A percentile compares a stretch with the other conserved stretches of the same genome.
These are phyloP conservation scores for Luehdorfia chinensis DNA, from an alignment of 1,140 invertebrate genomes.

Conservation along the genomic window DNA sequence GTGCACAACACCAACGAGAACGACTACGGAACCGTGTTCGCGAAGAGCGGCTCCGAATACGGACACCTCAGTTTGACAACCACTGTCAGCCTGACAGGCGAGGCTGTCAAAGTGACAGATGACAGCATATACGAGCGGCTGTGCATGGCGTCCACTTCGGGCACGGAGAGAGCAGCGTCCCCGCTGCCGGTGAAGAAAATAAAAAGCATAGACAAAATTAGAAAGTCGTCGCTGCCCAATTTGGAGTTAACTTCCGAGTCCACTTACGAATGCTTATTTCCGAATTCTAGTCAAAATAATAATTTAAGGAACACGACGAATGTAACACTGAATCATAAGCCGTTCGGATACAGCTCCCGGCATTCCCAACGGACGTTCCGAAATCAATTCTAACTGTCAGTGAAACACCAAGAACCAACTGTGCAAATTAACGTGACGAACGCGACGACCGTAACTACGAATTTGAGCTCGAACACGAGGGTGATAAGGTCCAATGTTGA, in stretches of 20 bases:
- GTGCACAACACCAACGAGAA: constrained; percentile 22
- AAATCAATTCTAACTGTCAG: constrained; percentile 20
- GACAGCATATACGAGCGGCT: constrained; percentile 53
- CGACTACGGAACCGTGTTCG: constrained; percentile 50
- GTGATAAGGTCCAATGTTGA: constrained; percentile 43
- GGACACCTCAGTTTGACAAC: constrained; percentile 61
- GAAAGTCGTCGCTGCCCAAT: constrained; percentile 62
- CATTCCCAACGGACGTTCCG: constrained; percentile 11
- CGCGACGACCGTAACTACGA: constrained; percentile 9
- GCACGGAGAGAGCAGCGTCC: constrained; percentile 25
- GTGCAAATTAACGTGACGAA: constrained; percentile 5
- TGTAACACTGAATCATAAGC: constrained; percentile 11
- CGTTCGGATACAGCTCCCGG: background rate
- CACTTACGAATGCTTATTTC: constrained; percentile 56
- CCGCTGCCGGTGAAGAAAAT: constrained; percentile 35
- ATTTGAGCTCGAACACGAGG: constrained; percentile 30
- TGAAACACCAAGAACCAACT: constrained; percentile 1
- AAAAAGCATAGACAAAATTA: constrained; percentile 40
- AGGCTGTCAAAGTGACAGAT: constrained; percentile 18
- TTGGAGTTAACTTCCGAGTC: constrained; percentile 41
- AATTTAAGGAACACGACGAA: constrained; percentile 19
- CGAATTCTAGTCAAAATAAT: constrained; percentile 34
- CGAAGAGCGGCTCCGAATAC: constrained; percentile 41
- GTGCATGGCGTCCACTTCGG: constrained; percentile 61
- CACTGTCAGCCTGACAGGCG: constrained; percentile 43